These are phyloP conservation scores for Paratilapia polleni DNA, from an alignment of 2,113 vertebrate species.

Conservation along the genomic window DNA sequence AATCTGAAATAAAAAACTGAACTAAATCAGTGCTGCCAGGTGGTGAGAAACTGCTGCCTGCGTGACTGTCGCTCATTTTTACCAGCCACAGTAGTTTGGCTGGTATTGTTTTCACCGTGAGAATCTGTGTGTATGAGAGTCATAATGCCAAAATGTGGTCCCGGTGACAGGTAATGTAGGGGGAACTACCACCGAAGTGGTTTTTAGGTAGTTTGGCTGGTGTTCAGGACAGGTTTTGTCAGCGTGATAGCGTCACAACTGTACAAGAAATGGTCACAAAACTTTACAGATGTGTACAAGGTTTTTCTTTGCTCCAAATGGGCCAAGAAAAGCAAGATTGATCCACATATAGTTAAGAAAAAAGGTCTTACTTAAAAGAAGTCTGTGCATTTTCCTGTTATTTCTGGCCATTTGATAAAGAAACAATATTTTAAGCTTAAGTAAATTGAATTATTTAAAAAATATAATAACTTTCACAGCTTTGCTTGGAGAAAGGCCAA, in stretches of 20 bases:
- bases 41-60: not conserved
- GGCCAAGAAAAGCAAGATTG: too few relatives aligned
- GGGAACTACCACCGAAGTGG: fast-evolving
- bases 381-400: not conserved
- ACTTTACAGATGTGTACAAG: not conserved
- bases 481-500: fast-evolving
- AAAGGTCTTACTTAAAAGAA: too few relatives aligned
- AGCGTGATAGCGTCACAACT: not conserved
- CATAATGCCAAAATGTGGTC: not conserved
- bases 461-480: not conserved
- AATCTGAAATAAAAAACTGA: not conserved
- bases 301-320: not conserved
- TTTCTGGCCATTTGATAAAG: not conserved
- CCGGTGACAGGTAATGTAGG: not conserved
- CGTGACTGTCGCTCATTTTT: not conserved
- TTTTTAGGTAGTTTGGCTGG: not conserved
- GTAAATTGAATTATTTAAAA: not conserved
- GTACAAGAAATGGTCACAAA: not conserved
- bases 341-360: too few relatives aligned
- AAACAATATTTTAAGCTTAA: not conserved
- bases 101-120: not conserved
- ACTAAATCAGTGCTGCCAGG: not conserved
- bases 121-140: not conserved
- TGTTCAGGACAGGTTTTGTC: not conserved
- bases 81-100: not conserved